A percentile compares a stretch with the other conserved stretches of the same genome.
Evolutionary conservation across 2,113 vertebrate species (phyloP).

Genomic region (Porphyrio hochstetteri): DNA sequence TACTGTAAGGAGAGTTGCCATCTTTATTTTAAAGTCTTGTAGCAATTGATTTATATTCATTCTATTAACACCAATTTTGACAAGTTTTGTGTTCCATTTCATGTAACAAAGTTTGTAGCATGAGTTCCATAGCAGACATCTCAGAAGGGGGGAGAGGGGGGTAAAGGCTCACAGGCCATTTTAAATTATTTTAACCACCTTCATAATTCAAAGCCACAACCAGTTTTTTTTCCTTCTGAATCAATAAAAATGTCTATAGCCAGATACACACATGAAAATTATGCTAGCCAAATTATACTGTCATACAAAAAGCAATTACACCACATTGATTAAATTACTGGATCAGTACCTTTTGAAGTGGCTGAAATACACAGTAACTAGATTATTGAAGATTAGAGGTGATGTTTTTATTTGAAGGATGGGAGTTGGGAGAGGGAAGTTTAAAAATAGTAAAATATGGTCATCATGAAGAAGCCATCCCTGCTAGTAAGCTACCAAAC

Average conservation of each 20-base stretch:
- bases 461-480: conserved; percentile 10
- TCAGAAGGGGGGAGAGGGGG: not conserved
- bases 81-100: not conserved
- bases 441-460: conserved; percentile 26
- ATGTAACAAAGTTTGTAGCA: not conserved
- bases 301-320: not conserved
- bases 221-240: not conserved
- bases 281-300: not conserved
- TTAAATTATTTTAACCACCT: not conserved
- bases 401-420: conserved; percentile 6
- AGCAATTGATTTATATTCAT: conserved; percentile 6
- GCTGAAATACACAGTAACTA: conserved; percentile 16
- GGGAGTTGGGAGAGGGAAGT: not conserved
- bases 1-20: not conserved
- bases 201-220: not conserved
- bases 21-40: conserved; percentile 36
- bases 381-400: not conserved
- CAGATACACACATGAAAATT: not conserved
- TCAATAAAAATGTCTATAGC: not conserved
- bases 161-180: not conserved
- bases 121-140: not conserved
- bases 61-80: conserved; percentile 1
- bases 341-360: conserved; percentile 11
- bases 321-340: not conserved
- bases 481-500: not conserved